Base-by-base conservation (phyloP, 1,140 invertebrate genomes). In the Drosophila persimilis region DNA sequence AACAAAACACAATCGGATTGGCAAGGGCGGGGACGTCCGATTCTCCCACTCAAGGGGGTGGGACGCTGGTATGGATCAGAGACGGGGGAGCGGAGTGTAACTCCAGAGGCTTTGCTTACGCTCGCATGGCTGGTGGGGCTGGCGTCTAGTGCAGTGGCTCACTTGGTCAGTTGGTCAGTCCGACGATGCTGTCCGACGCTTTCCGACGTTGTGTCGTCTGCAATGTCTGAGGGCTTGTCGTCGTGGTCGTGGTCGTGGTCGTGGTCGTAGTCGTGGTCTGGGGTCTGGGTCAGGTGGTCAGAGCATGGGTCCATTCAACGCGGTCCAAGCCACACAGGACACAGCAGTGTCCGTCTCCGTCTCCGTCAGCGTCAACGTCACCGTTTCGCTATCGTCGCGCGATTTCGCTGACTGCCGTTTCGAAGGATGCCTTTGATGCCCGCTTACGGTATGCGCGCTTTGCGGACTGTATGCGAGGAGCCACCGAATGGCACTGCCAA, bases 401-500 rank as follows among this genome's bases (percentile, higher is more conserved):
- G 20, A 20, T 20, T 20, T 20, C 20, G 35, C 35, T 39, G 35
- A 39, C 35, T 39, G 35, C 35, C 35, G 35, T 39, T 39, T 39
- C 35, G 35, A 13, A 13, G 31, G 31, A 39, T 17, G 43, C 9
- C 41, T 56, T 41, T n/a, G 24, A 29, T 55, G 53, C 39, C 45
- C 45, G 51, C 35, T 48, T 47, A 53, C 62, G 17, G 52, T 24
- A 35, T 77, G 79, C 75, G 72, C 73, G 66, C 55, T 59, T 74
- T 85, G 77, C 77, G 81, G 70, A 77, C 69, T 85, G 81, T 71
- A 77, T 86, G 77, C 81, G 77, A 81, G 65, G 77, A 85, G 80
- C 81, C 84, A 81, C 80, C 81, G 79, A 74, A 76, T 85, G 80
- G 77, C 80, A 85, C 80, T 85, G 81, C 58, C 77, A 73, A 66